These are phyloP conservation scores for Lamprologus tigripictilis DNA, from an alignment of 2,113 vertebrate genomes.

Conservation along the genomic window DNA sequence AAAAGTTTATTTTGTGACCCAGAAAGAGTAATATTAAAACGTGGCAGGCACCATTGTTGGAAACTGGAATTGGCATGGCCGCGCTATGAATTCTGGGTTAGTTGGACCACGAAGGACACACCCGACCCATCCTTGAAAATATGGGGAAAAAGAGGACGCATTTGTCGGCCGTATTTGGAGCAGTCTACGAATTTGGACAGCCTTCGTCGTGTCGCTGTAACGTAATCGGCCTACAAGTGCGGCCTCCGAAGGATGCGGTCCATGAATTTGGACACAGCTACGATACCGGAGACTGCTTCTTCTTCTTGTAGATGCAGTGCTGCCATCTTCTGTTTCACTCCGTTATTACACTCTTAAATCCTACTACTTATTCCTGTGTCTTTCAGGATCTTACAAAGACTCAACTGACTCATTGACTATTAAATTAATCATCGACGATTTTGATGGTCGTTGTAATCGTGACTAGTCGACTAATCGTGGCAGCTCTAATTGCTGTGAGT, in stretches of 20 bases:
- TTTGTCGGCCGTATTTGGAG: background rate
- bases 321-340: background rate
- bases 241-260: background rate
- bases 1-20: background rate
- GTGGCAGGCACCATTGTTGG: background rate
- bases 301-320: background rate
- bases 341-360: background rate
- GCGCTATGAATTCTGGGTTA: background rate
- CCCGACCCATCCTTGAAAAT: background rate
- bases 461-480: background rate
- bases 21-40: background rate
- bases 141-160: background rate
- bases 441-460: fast-evolving
- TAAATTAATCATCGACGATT: background rate
- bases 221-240: background rate
- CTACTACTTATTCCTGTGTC: background rate
- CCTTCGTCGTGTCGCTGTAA: background rate
- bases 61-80: background rate
- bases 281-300: background rate
- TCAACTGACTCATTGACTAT: background rate
- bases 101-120: background rate
- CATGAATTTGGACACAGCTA: background rate
- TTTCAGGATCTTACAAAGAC: background rate
- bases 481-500: background rate
- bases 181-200: background rate